Base-by-base conservation (phyloP, 2,888 invertebrate genomes). In the Caenorhabditis sp. region DNA sequence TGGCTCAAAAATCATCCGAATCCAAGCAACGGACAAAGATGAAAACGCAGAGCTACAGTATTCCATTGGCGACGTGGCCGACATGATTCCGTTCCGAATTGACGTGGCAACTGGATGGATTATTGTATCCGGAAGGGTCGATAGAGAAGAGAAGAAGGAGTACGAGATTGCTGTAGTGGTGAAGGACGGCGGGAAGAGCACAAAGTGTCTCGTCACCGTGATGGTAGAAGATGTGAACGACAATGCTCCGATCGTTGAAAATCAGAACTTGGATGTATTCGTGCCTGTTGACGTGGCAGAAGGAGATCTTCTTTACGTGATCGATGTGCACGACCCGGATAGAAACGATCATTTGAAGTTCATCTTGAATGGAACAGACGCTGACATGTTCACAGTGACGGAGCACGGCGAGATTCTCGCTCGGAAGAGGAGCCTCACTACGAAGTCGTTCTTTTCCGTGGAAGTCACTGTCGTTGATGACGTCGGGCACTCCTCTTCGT, bases 211-310 rank as follows among this genome's bases (percentile, higher is more conserved):
- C 2, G 95, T 96, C 1, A 95, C 95, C 5, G 95, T 96, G 37
- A 94, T 95, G 76, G 95, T 96, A 6, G 95, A 95, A 20, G 95
- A 96, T 89, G 93, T 95, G 74, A 96, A 96, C 89, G 96, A 96
- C 89, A 95, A 95, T 90, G 94, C 94, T 6, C 96, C 96, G 0
- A 91, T 93, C 20, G 80, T 85, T 27, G 50, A 53, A 43, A 82
- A 82, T 59, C 30, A 43, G 8, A 76, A 80, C 24, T 32, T 77
- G 27, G 85, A 85, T 26, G 68, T 84, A 20, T 82, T 77, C 41
- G 59, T 85, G 6, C 65, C 65, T 8, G 46, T 48, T 24, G 55
- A 63, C 52, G 56, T 43, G 1, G 4, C 37, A 24, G 22, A 39
- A 53, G 79, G 72, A 9, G 71, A 78, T 50, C 17, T 78, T 0